Base-by-base conservation (phyloP, 2,888 invertebrate genomes). In the Gerris lacustris region DNA sequence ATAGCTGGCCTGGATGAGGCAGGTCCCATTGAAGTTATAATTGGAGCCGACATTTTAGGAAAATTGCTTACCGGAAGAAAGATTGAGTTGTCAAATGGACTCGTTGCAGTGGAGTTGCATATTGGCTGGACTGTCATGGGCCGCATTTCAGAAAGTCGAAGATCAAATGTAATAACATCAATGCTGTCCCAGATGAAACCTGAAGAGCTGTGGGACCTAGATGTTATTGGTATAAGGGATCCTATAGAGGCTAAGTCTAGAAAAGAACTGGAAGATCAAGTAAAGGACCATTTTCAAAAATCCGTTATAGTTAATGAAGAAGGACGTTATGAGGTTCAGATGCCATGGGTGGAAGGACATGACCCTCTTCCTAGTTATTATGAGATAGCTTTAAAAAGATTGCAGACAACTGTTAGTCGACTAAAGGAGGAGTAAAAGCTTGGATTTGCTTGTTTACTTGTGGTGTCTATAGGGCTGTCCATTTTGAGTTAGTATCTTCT, bases 361-460 rank as follows among this genome's bases (percentile, higher is more conserved):
- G n/a, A 67, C 18, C 67, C 68, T 5, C 45, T 71, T 18, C 68
- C 63, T 6, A 15, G 6, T 4, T 44, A 63, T 43, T 71, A 44
- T 45, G 68, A 71, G 7, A 6, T 68, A 6, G 71, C 71, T 15
- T 43, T 15, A 5, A 44, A 6, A 6, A 68, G 71, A 43, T 43
- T 68, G 5, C 31, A 68, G 17, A 9, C 44, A 7, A 68, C 64
- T 31, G 17, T 63, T 17, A 71, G 18, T 17, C 67, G 62, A 68
- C 47, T 71, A 2, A 18, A 68, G 17, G 11, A 63, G 45, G 45
- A 44, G 18, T 71, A 31, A 78, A 79, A 66, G 75, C 73, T 6
- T 81, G 78, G 77, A 75, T 81, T 6, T 74, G 75, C 5, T 66
- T 82, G 11, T 78, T 78, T 71, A 80, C 80, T 0, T 82, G 80